Percentiles rank a stretch among this genome's conserved stretches.
Evolutionary conservation across 2,113 vertebrate genomes (phyloP).

Genomic region (Odobenus rosmarus): DNA sequence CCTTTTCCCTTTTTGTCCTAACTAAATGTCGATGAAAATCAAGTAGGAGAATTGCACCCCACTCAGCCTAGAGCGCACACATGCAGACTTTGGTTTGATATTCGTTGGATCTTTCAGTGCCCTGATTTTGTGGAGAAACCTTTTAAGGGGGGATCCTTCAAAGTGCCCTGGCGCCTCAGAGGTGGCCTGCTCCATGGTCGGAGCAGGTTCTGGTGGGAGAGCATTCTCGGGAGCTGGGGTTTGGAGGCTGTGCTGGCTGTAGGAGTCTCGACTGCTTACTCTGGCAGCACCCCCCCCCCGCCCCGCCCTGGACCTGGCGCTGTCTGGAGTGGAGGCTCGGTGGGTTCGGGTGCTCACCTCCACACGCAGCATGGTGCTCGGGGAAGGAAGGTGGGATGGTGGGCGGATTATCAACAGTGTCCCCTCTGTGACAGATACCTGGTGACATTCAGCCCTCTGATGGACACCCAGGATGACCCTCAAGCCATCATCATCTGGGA

Average conservation of each 20-base stretch:
- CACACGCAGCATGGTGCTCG: rapidly evolving
- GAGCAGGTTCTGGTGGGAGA: neutral
- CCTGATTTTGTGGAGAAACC: neutral
- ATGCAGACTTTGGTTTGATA: neutral
- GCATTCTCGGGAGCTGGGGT: rapidly evolving
- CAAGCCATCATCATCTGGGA: slow-evolving; percentile 99
- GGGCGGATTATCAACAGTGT: rapidly evolving
- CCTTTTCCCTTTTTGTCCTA: rapidly evolving
- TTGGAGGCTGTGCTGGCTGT: neutral
- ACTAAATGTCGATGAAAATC: neutral
- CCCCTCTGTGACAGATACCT: slow-evolving; percentile 89
- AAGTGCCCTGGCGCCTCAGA: rapidly evolving
- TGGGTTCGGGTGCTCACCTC: rapidly evolving
- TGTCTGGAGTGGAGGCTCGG: rapidly evolving
- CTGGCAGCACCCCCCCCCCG: no score
- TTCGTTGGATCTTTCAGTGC: neutral
- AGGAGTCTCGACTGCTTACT: rapidly evolving
- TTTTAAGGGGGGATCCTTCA: neutral
- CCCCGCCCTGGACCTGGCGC: no score
- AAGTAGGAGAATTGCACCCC: neutral
- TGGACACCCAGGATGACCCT: slow-evolving; percentile 98
- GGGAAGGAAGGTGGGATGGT: rapidly evolving
- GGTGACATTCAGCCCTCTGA: slow-evolving; percentile 97
- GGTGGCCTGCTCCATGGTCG: rapidly evolving
- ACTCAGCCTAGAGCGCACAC: neutral